Evolutionary conservation across 2,797 vertebrate species (phyloP).

Genomic region (Tangara arthus): DNA sequence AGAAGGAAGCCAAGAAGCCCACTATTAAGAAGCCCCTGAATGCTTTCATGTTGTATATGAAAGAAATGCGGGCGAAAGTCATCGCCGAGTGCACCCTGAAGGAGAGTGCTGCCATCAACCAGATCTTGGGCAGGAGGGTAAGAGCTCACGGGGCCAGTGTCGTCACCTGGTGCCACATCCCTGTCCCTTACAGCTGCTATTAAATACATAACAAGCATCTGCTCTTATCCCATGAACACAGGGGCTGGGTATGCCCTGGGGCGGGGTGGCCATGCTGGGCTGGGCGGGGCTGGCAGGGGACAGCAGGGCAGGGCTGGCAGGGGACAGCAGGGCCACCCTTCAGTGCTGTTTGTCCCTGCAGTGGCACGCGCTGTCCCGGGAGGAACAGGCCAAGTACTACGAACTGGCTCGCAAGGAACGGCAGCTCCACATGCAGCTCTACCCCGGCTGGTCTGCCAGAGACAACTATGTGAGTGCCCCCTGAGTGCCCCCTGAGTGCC

Average conservation of each 20-base stretch:
- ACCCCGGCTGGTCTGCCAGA: slow-evolving; percentile 97
- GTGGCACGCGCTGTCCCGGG: slow-evolving; percentile 97
- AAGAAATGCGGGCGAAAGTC: slow-evolving; percentile 98
- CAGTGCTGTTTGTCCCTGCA: slow-evolving; percentile 50
- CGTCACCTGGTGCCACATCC: rapidly evolving
- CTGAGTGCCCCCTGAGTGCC: background rate
- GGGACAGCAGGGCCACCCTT: rapidly evolving
- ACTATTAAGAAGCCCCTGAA: slow-evolving; percentile 99
- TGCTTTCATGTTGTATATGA: slow-evolving; percentile 99
- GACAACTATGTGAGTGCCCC: slow-evolving; percentile 93
- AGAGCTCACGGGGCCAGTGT: background rate
- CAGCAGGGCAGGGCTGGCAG: background rate
- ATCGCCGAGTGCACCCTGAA: slow-evolving; percentile 98
- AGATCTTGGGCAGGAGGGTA: slow-evolving; percentile 96
- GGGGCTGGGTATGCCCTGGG: rapidly evolving
- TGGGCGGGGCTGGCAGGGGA: background rate
- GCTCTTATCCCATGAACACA: rapidly evolving
- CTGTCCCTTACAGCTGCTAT: background rate
- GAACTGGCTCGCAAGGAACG: slow-evolving; percentile 96
- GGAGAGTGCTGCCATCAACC: slow-evolving; percentile 98
- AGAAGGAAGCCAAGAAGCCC: slow-evolving; percentile 97
- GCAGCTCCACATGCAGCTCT: slow-evolving; percentile 99
- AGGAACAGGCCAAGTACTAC: slow-evolving; percentile 99
- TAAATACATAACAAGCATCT: rapidly evolving
- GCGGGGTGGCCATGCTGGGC: rapidly evolving